phyloP scores from a whole-genome alignment of 2,888 invertebrate genomes.

The Hypomecis atomaria region DNA sequence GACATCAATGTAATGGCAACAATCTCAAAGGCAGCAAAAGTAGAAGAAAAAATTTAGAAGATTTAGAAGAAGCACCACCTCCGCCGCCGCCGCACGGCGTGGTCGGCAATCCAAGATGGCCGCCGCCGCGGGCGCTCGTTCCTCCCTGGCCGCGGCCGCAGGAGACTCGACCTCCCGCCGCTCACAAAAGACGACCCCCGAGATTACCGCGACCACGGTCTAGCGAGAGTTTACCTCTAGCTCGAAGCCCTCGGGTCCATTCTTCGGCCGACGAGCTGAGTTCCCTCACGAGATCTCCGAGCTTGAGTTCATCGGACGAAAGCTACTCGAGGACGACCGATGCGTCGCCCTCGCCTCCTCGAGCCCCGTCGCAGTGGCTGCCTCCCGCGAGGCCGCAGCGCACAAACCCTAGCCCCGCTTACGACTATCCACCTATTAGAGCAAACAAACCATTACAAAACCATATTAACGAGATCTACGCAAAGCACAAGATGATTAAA shows the following conservation, averaged over 20 bases:
- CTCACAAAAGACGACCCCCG: slow-evolving; percentile 72
- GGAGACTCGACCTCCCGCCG: slow-evolving; percentile 70
- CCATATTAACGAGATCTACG: slow-evolving; percentile 72
- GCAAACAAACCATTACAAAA: slow-evolving; percentile 67
- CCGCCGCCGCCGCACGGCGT: slow-evolving; percentile 86
- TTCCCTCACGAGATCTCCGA: slow-evolving; percentile 91
- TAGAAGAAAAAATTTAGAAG: slow-evolving; percentile 68
- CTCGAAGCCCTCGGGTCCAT: slow-evolving; percentile 86
- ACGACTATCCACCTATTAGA: slow-evolving; percentile 86
- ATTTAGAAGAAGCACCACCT: slow-evolving; percentile 80
- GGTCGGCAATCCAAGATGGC: slow-evolving; percentile 69
- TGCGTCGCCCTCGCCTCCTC: slow-evolving; percentile 86
- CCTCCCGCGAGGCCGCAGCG: slow-evolving; percentile 77
- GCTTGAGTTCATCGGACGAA: slow-evolving; percentile 93
- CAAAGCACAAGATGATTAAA: slow-evolving; percentile 72
- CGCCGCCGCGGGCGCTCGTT: slow-evolving; percentile 81
- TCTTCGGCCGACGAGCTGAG: slow-evolving; percentile 94
- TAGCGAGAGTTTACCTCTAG: slow-evolving; percentile 87
- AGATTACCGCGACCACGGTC: slow-evolving; percentile 87
- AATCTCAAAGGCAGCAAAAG: slow-evolving; percentile 79
- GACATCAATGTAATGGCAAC: slow-evolving; percentile 68
- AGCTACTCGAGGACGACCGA: slow-evolving; percentile 93
- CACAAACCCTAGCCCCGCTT: slow-evolving; percentile 81
- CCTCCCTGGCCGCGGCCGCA: slow-evolving; percentile 87
- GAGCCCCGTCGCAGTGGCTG: slow-evolving; percentile 78